These are phyloP conservation scores for Paradoxurus hermaphroditus DNA, from an alignment of 2,113 vertebrate species.

Conservation along the genomic window DNA sequence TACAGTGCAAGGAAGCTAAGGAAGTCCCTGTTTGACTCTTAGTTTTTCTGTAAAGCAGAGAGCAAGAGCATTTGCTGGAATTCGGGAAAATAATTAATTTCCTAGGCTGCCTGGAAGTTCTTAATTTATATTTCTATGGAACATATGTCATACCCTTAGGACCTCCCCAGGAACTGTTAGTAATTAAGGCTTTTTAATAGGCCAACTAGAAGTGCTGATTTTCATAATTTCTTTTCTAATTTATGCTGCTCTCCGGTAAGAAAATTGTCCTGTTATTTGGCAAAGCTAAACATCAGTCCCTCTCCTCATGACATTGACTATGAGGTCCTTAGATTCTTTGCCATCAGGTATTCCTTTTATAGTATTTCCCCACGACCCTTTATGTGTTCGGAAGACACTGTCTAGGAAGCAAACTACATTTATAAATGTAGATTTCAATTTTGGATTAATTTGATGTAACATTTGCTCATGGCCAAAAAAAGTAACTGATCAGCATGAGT, in stretches of 20 bases:
- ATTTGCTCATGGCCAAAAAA: not conserved
- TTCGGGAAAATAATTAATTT: conserved; percentile 66
- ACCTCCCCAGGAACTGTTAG: conserved; percentile 37
- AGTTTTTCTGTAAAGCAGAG: conserved; percentile 34
- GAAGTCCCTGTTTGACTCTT: not conserved
- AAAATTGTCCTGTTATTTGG: conserved; percentile 45
- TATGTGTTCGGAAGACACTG: not conserved
- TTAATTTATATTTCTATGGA: conserved; percentile 64
- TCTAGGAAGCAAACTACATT: not conserved
- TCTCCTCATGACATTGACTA: not conserved
- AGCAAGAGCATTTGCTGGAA: conserved; percentile 45
- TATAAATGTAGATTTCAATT: not conserved
- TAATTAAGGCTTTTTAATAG: conserved; percentile 70
- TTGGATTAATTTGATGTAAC: not conserved
- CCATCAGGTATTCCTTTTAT: not conserved
- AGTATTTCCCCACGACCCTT: not conserved
- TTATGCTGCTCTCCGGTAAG: conserved; percentile 50
- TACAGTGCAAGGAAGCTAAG: not conserved
- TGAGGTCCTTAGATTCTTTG: not conserved
- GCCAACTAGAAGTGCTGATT: conserved; percentile 47
- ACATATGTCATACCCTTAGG: conserved; percentile 61
- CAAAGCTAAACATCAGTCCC: not conserved
- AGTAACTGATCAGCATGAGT: not conserved
- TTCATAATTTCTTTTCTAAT: conserved; percentile 61
- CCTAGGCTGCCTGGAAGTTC: conserved; percentile 62